Evolutionary conservation across 2,113 vertebrate genomes (phyloP).

Genomic region (Odocoileus hemionus): DNA sequence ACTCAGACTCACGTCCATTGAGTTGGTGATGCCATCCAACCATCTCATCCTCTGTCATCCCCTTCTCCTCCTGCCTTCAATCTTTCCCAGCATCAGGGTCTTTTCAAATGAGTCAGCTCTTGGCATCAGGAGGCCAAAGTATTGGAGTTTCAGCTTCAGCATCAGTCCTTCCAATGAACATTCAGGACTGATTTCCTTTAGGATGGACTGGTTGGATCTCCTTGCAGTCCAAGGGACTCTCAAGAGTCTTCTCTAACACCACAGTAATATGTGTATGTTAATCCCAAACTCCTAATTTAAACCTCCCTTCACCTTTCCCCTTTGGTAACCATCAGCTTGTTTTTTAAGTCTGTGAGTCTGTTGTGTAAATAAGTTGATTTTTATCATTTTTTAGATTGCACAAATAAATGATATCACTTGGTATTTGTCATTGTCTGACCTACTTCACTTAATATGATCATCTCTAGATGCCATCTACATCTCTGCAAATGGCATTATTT

Average conservation of each 20-base stretch:
- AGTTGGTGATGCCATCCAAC: not conserved
- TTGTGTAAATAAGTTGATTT: not conserved
- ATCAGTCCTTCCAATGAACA: too few species aligned
- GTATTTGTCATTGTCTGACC: not conserved
- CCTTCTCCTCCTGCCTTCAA: too few species aligned
- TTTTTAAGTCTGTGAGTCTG: not conserved
- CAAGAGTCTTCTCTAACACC: not conserved
- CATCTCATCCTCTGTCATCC: not conserved
- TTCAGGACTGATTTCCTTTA: too few species aligned
- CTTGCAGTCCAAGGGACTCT: not conserved
- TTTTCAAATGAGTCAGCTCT: too few species aligned
- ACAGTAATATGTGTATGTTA: not conserved
- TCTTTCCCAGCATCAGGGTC: too few species aligned
- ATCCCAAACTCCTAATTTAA: not conserved
- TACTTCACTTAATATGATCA: not conserved
- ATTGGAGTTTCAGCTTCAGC: too few species aligned
- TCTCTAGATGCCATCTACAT: not conserved
- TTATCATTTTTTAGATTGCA: not conserved
- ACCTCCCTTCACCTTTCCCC: not conserved
- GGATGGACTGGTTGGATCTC: too few species aligned
- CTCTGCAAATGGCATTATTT: not conserved
- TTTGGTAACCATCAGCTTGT: not conserved
- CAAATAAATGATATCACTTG: not conserved
- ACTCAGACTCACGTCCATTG: not conserved
- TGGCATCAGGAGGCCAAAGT: too few species aligned